phyloP scores from a whole-genome alignment of 2,888 invertebrate genomes.

The Uloborus plumipes region DNA sequence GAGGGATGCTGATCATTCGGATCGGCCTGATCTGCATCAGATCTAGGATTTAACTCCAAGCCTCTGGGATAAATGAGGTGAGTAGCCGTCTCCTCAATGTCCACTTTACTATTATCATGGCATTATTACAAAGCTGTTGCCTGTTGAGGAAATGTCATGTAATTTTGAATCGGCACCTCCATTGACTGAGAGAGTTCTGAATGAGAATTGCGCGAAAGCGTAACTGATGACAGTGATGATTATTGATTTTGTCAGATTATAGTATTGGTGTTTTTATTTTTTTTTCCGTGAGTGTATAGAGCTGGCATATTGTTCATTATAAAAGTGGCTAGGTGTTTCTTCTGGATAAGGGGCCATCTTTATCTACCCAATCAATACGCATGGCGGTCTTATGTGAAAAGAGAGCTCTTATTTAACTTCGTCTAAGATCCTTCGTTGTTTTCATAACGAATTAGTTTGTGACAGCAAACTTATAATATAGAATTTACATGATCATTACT shows the following conservation, averaged over 20 bases:
- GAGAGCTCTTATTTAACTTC: conserved; percentile 1
- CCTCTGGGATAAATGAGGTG: conserved; percentile 9
- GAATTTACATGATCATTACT: background rate
- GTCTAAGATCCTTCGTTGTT: no score
- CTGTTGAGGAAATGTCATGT: background rate
- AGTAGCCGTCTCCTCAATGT: background rate
- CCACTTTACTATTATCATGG: background rate
- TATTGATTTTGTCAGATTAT: background rate
- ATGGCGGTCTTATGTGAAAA: conserved; percentile 37
- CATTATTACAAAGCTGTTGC: background rate
- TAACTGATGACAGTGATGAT: conserved; percentile 5
- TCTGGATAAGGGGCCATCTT: conserved; percentile 4
- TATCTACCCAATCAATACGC: conserved; percentile 47
- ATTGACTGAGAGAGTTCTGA: no score
- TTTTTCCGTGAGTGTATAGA: no score
- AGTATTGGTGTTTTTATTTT: background rate
- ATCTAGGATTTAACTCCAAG: conserved; percentile 2
- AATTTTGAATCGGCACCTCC: no score
- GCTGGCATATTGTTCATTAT: background rate
- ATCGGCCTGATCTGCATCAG: background rate
- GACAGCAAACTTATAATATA: background rate
- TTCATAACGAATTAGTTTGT: background rate
- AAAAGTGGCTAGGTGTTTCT: background rate
- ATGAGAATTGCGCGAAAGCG: background rate
- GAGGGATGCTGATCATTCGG: background rate